Conservation (phyloP, 2,113 vertebrate species). For the Macaca mulatta region DNA sequence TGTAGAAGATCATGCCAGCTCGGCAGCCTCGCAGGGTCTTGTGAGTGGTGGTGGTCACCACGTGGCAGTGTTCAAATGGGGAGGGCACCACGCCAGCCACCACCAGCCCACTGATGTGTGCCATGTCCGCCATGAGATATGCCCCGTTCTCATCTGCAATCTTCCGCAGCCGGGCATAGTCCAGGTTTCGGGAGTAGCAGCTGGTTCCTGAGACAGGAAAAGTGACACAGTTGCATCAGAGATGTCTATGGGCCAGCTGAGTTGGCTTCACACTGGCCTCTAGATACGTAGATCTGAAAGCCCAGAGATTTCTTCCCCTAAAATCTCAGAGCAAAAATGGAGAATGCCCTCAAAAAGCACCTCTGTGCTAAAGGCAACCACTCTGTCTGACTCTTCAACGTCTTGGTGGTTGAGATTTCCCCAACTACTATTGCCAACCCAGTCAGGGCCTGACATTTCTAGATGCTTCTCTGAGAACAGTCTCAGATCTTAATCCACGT, state of each 20-base stretch:
- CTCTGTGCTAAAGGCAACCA: neutral
- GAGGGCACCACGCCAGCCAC: conserved; percentile 93
- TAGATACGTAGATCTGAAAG: neutral
- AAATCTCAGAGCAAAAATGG: neutral
- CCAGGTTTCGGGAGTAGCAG: conserved; percentile 96
- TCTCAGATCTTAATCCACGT: neutral
- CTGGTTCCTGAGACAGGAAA: conserved; percentile 87
- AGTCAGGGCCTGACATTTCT: neutral
- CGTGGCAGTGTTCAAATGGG: conserved; percentile 93
- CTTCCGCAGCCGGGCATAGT: conserved; percentile 91
- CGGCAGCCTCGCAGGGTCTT: conserved; percentile 97
- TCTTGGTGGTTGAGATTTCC: neutral
- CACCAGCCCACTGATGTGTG: conserved; percentile 97
- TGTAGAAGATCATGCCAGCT: conserved; percentile 95
- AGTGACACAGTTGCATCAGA: neutral
- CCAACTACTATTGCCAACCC: too few relatives aligned
- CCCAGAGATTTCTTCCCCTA: neutral
- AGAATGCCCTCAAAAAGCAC: neutral
- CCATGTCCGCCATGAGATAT: conserved; percentile 96
- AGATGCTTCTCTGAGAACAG: neutral
- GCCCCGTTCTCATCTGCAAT: conserved; percentile 91
- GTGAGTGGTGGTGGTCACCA: conserved; percentile 97
- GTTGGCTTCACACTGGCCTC: neutral
- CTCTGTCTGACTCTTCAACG: neutral
- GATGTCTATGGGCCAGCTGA: fast-evolving